These are phyloP conservation scores for Oophaga sylvatica DNA, from an alignment of 2,797 vertebrate genomes.

Conservation along the genomic window DNA sequence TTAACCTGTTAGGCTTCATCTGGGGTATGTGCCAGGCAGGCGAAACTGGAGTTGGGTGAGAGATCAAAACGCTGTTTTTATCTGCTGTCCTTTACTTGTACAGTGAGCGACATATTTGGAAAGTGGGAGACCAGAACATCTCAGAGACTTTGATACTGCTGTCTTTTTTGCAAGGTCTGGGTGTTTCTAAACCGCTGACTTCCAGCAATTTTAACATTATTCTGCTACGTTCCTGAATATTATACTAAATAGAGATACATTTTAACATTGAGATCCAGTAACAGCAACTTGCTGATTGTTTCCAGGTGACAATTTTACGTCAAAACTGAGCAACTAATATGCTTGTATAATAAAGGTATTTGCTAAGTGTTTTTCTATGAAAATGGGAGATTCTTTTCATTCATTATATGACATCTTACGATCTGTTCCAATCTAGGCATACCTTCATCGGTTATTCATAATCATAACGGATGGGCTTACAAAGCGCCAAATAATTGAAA, in stretches of 20 bases:
- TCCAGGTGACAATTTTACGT: not conserved
- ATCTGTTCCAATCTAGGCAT: not conserved
- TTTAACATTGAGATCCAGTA: not conserved
- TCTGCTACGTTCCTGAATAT: too few species aligned
- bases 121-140: too few species aligned
- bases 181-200: too few species aligned
- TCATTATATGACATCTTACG: not conserved
- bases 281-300: not conserved
- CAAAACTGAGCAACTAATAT: not conserved
- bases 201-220: too few species aligned
- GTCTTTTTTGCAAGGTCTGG: too few species aligned
- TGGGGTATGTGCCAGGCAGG: too few species aligned
- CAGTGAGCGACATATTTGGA: too few species aligned
- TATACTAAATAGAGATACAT: not conserved
- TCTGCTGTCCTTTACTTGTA: too few species aligned
- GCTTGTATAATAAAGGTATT: not conserved
- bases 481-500: conserved; percentile 22
- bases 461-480: not conserved
- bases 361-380: not conserved
- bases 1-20: too few species aligned
- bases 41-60: too few species aligned
- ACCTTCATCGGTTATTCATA: not conserved
- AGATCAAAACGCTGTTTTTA: too few species aligned
- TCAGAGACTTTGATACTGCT: too few species aligned
- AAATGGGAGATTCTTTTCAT: not conserved